Conservation (phyloP, 2,888 invertebrate species). For the Ypsolopha sequella region DNA sequence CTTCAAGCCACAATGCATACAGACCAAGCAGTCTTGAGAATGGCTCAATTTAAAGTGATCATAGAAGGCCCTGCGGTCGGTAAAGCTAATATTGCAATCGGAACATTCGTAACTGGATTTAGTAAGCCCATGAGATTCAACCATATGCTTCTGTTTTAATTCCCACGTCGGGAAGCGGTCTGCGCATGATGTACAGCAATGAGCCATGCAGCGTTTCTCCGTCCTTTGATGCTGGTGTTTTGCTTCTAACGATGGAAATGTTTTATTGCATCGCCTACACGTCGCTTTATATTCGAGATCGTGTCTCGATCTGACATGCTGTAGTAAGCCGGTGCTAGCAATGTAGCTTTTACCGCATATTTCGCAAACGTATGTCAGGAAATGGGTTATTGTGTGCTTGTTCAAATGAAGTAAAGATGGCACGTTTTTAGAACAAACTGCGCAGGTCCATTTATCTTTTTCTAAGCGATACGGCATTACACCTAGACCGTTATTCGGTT, state of each 20-base stretch:
- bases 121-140: slow-evolving; percentile 7
- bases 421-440: slow-evolving; percentile 41
- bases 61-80: slow-evolving; percentile 12
- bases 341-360: slow-evolving; percentile 55
- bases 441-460: slow-evolving; percentile 39
- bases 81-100: slow-evolving; percentile 11
- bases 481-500: slow-evolving; percentile 33
- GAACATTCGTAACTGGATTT: slow-evolving; percentile 10
- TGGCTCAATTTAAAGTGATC: slow-evolving; percentile 16
- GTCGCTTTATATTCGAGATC: slow-evolving; percentile 40
- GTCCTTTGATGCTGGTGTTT: slow-evolving; percentile 45
- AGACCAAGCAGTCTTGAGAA: slow-evolving; percentile 12
- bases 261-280: slow-evolving; percentile 44
- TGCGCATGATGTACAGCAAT: slow-evolving; percentile 12
- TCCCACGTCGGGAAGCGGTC: slow-evolving; percentile 13
- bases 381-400: slow-evolving; percentile 52
- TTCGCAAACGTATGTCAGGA: slow-evolving; percentile 49
- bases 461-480: slow-evolving; percentile 49
- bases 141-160: slow-evolving; percentile 14
- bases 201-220: slow-evolving; percentile 24
- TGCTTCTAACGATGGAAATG: slow-evolving; percentile 52
- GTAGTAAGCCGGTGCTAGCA: slow-evolving; percentile 41
- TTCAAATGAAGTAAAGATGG: slow-evolving; percentile 49
- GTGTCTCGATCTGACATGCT: slow-evolving; percentile 48
- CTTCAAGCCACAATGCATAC: slow-evolving; percentile 15